Conservation (phyloP, 2,797 vertebrate species). For the Carcharodon carcharias region DNA sequence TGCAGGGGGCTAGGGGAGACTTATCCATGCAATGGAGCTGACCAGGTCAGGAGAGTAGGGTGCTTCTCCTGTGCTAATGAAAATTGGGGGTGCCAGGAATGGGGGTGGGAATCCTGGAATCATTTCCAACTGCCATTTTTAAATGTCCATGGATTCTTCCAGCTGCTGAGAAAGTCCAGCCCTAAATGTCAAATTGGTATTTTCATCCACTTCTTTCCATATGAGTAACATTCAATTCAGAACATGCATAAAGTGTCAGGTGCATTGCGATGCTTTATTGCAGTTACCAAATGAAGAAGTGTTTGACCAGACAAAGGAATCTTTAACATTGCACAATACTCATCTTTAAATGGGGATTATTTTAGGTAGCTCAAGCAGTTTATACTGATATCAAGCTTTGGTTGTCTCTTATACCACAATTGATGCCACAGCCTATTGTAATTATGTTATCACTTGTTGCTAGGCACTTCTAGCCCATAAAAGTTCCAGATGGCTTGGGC, state of each 20-base stretch:
- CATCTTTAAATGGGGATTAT: not conserved
- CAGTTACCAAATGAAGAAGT: not conserved
- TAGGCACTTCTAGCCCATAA: too few relatives aligned
- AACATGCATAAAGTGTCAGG: not conserved
- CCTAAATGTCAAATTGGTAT: not conserved
- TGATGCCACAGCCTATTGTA: not conserved
- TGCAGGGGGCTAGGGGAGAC: too few relatives aligned
- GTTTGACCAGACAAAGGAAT: not conserved
- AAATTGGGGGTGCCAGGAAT: too few relatives aligned
- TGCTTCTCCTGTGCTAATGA: too few relatives aligned
- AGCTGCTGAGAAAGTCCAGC: too few relatives aligned
- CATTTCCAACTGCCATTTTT: too few relatives aligned
- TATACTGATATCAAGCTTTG: not conserved
- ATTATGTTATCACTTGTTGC: too few relatives aligned
- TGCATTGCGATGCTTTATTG: not conserved
- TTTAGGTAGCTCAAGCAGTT: not conserved
- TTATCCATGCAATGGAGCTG: too few relatives aligned
- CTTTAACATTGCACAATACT: not conserved
- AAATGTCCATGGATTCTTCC: too few relatives aligned
- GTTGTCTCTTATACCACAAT: not conserved
- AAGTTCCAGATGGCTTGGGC: too few relatives aligned
- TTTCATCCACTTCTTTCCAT: not conserved
- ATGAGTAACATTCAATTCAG: not conserved
- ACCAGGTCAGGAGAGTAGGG: too few relatives aligned
- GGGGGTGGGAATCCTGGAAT: too few relatives aligned